phyloP scores from a whole-genome alignment of 1,140 invertebrate genomes.

The Heliconius himera region DNA sequence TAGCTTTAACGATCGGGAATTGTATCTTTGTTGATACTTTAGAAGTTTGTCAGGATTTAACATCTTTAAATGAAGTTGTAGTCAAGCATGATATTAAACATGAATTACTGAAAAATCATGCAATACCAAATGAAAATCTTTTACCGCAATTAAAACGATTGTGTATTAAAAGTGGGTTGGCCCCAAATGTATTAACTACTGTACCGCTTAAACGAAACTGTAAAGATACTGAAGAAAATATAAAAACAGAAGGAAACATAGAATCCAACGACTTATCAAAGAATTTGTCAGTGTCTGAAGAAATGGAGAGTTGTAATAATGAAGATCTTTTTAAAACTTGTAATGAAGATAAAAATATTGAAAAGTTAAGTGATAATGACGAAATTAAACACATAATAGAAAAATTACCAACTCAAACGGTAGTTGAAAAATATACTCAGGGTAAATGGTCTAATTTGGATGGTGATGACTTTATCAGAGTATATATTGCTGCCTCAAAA shows the following conservation, averaged over 20 bases:
- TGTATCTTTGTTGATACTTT: conserved; percentile 66
- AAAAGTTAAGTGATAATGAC: not conserved
- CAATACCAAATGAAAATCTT: conserved; percentile 56
- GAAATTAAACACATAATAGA: not conserved
- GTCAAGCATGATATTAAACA: conserved; percentile 62
- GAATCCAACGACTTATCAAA: not conserved
- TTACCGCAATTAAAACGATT: conserved; percentile 53
- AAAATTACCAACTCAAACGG: not conserved
- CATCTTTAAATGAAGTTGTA: conserved; percentile 56
- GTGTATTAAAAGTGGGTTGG: conserved; percentile 40
- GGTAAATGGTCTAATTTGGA: conserved; percentile 71
- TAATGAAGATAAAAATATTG: not conserved
- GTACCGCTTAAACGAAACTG: not conserved
- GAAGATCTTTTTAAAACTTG: conserved; percentile 34
- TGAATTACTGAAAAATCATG: conserved; percentile 59
- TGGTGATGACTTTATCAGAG: conserved; percentile 47
- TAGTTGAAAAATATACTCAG: conserved; percentile 25
- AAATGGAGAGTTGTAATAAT: not conserved
- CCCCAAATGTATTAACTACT: conserved; percentile 16
- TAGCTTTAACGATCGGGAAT: conserved; percentile 64
- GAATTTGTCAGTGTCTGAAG: not conserved
- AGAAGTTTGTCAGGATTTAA: conserved; percentile 66
- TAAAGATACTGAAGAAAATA: not conserved
- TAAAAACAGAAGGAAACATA: not conserved
- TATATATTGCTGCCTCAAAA: conserved; percentile 61